Base-by-base conservation (phyloP, 1,140 invertebrate species). In the Heliothis subflexa region DNA sequence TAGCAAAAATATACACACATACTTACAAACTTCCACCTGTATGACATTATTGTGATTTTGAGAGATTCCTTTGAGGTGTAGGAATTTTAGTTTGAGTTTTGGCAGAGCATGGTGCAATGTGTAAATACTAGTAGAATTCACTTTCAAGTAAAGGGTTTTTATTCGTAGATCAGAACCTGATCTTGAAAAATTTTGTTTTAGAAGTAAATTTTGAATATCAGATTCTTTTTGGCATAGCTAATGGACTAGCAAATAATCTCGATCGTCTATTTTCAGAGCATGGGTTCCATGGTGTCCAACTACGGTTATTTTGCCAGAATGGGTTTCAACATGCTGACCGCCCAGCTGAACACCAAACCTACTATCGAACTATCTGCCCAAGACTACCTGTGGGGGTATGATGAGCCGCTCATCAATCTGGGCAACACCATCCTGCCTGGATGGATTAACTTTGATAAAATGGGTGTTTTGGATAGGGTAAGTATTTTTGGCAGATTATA, bases 311-410 rank as follows among this genome's bases (percentile, higher is more conserved):
- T 96, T 9, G 93, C 96, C 0, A 96, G 96, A 33, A 89, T 96
- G 57, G 96, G 95, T 0, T 92, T 97, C 16, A 95, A 95, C 16
- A 91, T 96, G 4, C 84, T 97, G 40, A 88, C 95, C 0, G 95
- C 94, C 61, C 91, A 95, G 4, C 80, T 97, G 10, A 92, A 96
- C 14, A 95, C 97, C 4, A 91, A 96, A 84, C 93, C 97, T 0
- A 96, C 99, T 75, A 90, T 97, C 10, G 95, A 96, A 2, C 83
- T 97, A 11, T 95, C 95, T 0, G 96, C 97, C 0, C 87, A 97
- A 40, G 96, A 98, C 4, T 97, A 97, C 83, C 90, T 98, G 3
- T 99, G 97, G 97, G 98, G 98, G 1, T 98, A 98, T 84, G 96
- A 98, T 3, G 98, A 98, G 89, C 92, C 95, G 0, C 83, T 98